Percentiles rank a stretch among this genome's conserved stretches.
phyloP scores from a whole-genome alignment of 2,888 invertebrate species.

The Lycocerus yunnanus region DNA sequence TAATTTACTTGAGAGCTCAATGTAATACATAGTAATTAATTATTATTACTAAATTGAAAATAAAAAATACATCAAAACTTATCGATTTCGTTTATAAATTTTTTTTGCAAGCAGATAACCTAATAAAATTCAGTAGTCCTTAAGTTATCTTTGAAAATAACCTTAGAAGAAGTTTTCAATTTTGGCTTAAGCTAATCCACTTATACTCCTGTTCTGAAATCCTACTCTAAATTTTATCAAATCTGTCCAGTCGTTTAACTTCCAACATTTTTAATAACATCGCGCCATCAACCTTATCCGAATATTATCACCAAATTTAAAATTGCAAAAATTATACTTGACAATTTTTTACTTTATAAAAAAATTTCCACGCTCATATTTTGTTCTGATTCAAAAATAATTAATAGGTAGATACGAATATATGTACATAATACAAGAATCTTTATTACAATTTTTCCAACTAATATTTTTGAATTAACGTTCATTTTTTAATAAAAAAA shows the following conservation, averaged over 20 bases:
- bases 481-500: not conserved
- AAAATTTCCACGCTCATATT: too few relatives aligned
- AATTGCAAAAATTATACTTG: not conserved
- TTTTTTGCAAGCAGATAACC: not conserved
- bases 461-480: not conserved
- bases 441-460: not conserved
- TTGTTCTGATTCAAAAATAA: not conserved
- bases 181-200: not conserved
- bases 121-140: not conserved
- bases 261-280: not conserved
- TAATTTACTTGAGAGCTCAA: slow-evolving; percentile 8
- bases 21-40: not conserved
- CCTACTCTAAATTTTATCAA: not conserved
- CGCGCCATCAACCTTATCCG: not conserved
- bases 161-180: not conserved
- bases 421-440: not conserved
- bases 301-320: not conserved
- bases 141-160: not conserved
- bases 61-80: not conserved
- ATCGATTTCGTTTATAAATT: not conserved
- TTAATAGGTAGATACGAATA: too few relatives aligned
- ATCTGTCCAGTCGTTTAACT: not conserved
- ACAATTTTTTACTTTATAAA: too few relatives aligned
- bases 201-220: not conserved
- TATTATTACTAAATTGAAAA: not conserved